Conservation (phyloP, 2,113 vertebrate genomes). For the Glareola pratincola region DNA sequence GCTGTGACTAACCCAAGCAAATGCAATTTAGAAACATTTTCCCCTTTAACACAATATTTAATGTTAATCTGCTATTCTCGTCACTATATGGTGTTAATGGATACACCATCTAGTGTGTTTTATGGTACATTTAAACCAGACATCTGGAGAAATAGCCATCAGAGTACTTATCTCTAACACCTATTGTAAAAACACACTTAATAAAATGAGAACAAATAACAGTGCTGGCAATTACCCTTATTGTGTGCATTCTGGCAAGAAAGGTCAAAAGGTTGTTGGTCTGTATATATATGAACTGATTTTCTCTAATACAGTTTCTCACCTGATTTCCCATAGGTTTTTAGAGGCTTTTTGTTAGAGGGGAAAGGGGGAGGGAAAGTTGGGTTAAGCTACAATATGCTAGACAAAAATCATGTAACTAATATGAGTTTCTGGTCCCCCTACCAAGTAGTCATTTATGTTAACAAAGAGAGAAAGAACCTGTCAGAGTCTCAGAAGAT, state of each 20-base stretch:
- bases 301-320: conserved; percentile 49
- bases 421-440: background rate
- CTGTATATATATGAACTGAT: conserved; percentile 64
- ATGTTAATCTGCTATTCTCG: background rate
- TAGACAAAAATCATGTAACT: background rate
- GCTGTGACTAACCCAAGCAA: background rate
- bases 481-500: background rate
- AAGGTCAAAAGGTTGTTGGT: conserved; percentile 45
- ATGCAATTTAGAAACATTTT: background rate
- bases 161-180: conserved; percentile 28
- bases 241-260: conserved; percentile 6
- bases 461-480: background rate
- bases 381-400: background rate
- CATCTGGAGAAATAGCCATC: conserved; percentile 41
- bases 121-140: conserved; percentile 35
- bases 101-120: background rate
- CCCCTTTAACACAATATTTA: background rate
- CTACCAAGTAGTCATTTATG: background rate
- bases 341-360: conserved; percentile 7
- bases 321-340: conserved; percentile 55
- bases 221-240: conserved; percentile 51
- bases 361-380: background rate
- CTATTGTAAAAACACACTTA: conserved; percentile 52
- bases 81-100: background rate
- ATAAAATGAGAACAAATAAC: conserved; percentile 64